phyloP scores from a whole-genome alignment of 1,140 invertebrate species.

The Drosophila takahashii region DNA sequence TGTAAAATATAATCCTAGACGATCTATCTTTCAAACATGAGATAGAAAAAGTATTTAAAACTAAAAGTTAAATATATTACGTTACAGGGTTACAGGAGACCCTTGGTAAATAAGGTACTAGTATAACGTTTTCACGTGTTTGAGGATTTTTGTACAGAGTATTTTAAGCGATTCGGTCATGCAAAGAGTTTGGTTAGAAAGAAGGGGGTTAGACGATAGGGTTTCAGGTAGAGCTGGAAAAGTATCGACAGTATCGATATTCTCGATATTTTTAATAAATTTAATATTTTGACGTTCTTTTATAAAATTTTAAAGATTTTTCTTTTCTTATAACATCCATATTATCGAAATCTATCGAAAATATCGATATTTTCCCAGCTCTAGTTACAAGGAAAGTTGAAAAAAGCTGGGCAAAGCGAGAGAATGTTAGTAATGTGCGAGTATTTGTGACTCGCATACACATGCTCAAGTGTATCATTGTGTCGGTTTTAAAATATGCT shows the following conservation, averaged over 20 bases:
- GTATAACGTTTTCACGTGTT: neutral
- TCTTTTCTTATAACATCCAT: too few species aligned
- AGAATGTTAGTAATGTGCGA: slow-evolving; percentile 7
- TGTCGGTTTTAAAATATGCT: neutral
- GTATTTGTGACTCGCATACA: slow-evolving; percentile 3
- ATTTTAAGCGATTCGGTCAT: neutral
- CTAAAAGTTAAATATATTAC: neutral
- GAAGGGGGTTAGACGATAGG: neutral
- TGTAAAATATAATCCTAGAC: neutral
- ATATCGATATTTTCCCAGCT: too few species aligned
- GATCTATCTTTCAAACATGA: neutral
- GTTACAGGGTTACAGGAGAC: neutral
- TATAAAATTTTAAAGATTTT: too few species aligned
- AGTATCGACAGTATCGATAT: too few species aligned
- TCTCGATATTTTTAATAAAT: too few species aligned
- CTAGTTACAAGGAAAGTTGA: slow-evolving; percentile 2
- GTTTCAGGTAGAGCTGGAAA: too few species aligned
- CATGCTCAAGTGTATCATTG: neutral
- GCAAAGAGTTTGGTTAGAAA: neutral
- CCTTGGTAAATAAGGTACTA: neutral
- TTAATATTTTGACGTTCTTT: too few species aligned
- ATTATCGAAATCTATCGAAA: too few species aligned
- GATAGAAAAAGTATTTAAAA: neutral
- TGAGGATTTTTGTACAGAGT: neutral
- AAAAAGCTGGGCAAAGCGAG: slow-evolving; percentile 25